Evolutionary conservation across 2,888 invertebrate species (phyloP), one percentile per base, ranked within the genome.

Genomic region (Lissonota sp.): DNA sequence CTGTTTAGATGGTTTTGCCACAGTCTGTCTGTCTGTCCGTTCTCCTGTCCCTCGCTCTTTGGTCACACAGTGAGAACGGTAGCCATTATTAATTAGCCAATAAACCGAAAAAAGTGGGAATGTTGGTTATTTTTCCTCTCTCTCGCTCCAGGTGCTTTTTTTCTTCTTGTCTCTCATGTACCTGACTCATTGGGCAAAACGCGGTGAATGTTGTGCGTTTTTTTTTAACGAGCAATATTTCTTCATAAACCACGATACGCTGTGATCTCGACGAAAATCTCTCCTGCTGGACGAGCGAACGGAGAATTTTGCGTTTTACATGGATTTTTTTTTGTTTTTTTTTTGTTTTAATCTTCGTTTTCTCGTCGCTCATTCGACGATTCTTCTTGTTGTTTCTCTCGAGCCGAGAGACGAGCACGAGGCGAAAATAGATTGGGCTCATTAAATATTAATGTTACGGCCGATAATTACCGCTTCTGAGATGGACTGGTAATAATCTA

Each of bases 51-150:
- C n/a, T n/a, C n/a, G n/a, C n/a, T n/a, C n/a, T n/a, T n/a, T n/a
- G n/a, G n/a, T n/a, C n/a, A n/a, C 49, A 70, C 63, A 71, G 75
- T 66, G 78, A 71, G 75, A 81, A 78, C 81, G 78, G 78, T 82
- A 79, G 81, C 53, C 66, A 51, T 78, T 82, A 82, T 82, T 82
- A 82, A 82, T 82, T 75, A 82, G 63, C 81, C 71, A 79, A 82
- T 75, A 78, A 82, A 78, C 78, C 46, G 62, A 78, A 71, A 78
- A 82, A 78, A 78, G 78, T 75, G 75, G 63, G 53, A 62, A 55
- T 75, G 67, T 78, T 63, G 37, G 51, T 67, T 57, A 42, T 67
- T 44, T 64, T 40, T 55, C 37, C 42, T 51, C 26, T 26, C 6
- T 62, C 60, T n/a, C n/a, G n/a, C n/a, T n/a, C n/a, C n/a, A n/a